Evolutionary conservation across 53 echinoderm and acorn worm species (phyloP).

Genomic region (Pentamera pediparva): DNA sequence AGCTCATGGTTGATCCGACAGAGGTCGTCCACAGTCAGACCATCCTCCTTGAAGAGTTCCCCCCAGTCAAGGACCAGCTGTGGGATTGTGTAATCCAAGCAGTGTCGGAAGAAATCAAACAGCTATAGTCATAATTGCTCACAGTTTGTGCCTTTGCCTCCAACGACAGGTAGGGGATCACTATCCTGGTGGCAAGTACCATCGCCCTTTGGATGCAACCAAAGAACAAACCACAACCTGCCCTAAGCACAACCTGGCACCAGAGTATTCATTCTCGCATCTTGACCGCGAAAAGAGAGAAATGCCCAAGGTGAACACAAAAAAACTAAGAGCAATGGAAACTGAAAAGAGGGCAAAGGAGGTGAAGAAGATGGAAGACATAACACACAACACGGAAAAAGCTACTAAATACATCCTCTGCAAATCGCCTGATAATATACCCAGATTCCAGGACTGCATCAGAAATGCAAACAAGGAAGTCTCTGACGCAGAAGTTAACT

Average conservation of each 20-base stretch:
- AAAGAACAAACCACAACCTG: conserved; percentile 25
- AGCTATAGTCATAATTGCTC: conserved; percentile 40
- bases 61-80: conserved; percentile 39
- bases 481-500: neutral
- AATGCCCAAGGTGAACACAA: conserved; percentile 40
- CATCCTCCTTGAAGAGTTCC: conserved; percentile 24
- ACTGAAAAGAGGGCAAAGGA: neutral
- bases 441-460: neutral
- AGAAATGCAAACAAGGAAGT: neutral
- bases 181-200: conserved; percentile 40
- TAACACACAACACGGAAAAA: conserved; percentile 26
- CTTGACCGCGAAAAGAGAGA: conserved; percentile 39
- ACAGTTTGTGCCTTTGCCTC: conserved; percentile 47
- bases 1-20: conserved; percentile 42
- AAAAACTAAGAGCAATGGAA: conserved; percentile 9
- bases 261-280: conserved; percentile 43
- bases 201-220: neutral
- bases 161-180: conserved; percentile 48
- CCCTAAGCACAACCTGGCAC: conserved; percentile 40
- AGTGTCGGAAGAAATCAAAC: conserved; percentile 7
- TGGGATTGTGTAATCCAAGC: conserved; percentile 32
- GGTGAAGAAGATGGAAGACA: too few relatives aligned
- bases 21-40: conserved; percentile 31
- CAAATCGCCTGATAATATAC: neutral
- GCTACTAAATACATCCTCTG: neutral